Base-by-base conservation (phyloP, 2,113 vertebrate species). In the Menura novaehollandiae region DNA sequence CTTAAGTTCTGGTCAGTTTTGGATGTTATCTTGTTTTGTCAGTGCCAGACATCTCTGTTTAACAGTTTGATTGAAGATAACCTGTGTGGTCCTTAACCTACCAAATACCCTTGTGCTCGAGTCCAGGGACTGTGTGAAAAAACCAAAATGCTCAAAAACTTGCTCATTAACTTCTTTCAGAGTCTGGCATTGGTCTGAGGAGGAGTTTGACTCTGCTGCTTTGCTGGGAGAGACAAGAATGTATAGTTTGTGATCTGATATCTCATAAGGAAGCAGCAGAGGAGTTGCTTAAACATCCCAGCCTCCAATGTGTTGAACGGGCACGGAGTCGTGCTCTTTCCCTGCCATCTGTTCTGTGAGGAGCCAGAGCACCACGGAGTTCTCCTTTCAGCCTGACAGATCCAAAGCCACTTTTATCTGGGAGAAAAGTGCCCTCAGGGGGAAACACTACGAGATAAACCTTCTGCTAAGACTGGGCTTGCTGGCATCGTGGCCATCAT, bases 361-460 rank as follows among this genome's bases (percentile, higher is more conserved):
- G 62, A 94, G 47, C 63, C 89, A 60, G 44, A 88, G 56, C 56
- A 72, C 83, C 7, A 1, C 13, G 24, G 41, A 74, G 78, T 63
- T 85, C 77, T 91, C 85, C 14, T 93, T 85, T 93, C 91, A 96
- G 78, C 55, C 78, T 91, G 82, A 67, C 78, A 85, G 74, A 83
- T 22, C 23, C 46, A 88, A 62, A 91, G 69, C 66, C 81, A 93
- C 62, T 94, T 91, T 83, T 43, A 88, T 80, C 28, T 86, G 51
- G 28, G 56, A 76, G 81, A 94, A 93, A 92, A 13, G 2, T 75
- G 26, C 58, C 81, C 89, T 85, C 49, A 3, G 49, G 81, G 85
- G 41, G 37, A 68, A 92, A 73, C 1, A 3, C 32, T 37, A 64
- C 24, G 58, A 85, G 77, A 84, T 69, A 89, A 95, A 33, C 91